phyloP scores from a whole-genome alignment of 2,113 vertebrate species.

The Parus major region DNA sequence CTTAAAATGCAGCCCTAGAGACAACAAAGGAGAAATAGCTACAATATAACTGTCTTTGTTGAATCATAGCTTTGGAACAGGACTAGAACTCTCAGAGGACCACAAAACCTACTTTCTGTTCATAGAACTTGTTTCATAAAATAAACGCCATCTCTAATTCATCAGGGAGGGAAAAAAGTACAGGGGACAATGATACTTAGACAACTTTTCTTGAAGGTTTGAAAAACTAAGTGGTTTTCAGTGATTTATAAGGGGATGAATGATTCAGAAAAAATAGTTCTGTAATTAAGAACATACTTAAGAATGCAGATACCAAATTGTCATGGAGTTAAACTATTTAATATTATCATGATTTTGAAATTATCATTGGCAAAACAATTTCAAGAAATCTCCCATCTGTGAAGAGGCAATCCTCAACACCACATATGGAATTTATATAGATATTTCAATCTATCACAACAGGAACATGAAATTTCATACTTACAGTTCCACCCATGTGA shows the following conservation, averaged over 20 bases:
- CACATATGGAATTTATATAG: neutral
- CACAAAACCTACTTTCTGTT: neutral
- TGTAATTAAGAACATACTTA: neutral
- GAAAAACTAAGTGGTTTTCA: neutral
- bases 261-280: neutral
- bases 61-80: neutral
- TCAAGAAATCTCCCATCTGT: neutral
- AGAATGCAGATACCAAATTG: neutral
- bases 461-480: conserved; percentile 26
- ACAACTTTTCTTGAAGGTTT: neutral
- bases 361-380: neutral
- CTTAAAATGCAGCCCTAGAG: neutral
- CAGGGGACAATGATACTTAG: neutral
- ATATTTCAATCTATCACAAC: neutral
- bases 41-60: neutral
- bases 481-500: conserved; percentile 94
- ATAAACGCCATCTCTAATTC: neutral
- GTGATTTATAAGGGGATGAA: neutral
- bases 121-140: neutral
- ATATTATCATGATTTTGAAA: neutral
- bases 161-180: neutral
- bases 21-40: neutral
- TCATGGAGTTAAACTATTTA: neutral
- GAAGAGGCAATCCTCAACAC: neutral
- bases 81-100: neutral